Evolutionary conservation across 2,797 vertebrate genomes (phyloP).

Genomic region (Pseudotriccus pelzelni): DNA sequence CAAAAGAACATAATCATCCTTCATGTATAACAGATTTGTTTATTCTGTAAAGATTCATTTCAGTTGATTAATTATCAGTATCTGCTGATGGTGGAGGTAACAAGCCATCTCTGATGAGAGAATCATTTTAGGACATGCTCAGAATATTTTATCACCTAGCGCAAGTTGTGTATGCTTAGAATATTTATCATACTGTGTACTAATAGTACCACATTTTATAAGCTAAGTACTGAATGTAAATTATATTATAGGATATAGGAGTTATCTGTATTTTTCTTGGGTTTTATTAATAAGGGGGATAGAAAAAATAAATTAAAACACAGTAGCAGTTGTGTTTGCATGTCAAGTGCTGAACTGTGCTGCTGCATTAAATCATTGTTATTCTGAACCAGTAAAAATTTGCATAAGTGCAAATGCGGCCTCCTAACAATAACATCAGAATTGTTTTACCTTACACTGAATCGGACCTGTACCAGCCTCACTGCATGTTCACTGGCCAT

Average conservation of each 20-base stretch:
- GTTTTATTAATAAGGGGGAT: not conserved
- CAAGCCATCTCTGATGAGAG: constrained; percentile 78
- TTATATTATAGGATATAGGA: not conserved
- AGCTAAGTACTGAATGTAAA: constrained; percentile 4
- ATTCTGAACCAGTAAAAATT: constrained; percentile 64
- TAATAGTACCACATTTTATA: constrained; percentile 30
- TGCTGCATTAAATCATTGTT: constrained; percentile 51
- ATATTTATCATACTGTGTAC: constrained; percentile 63
- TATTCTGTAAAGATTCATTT: constrained; percentile 82
- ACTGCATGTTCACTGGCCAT: not conserved
- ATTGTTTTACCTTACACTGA: constrained; percentile 3
- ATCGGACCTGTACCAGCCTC: not conserved
- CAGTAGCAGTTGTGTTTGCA: not conserved
- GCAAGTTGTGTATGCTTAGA: constrained; percentile 71
- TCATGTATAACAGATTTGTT: constrained; percentile 83
- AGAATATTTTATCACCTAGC: constrained; percentile 76
- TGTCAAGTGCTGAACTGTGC: constrained; percentile 33
- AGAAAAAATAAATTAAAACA: not conserved
- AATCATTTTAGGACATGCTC: constrained; percentile 76
- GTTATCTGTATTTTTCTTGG: not conserved
- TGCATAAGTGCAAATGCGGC: constrained; percentile 62
- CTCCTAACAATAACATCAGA: constrained; percentile 42
- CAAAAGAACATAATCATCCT: constrained; percentile 81
- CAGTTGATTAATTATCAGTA: constrained; percentile 83
- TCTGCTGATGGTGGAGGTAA: constrained; percentile 77